Evolutionary conservation across 1,140 invertebrate species (phyloP).

Genomic region (Aphis gossypii): DNA sequence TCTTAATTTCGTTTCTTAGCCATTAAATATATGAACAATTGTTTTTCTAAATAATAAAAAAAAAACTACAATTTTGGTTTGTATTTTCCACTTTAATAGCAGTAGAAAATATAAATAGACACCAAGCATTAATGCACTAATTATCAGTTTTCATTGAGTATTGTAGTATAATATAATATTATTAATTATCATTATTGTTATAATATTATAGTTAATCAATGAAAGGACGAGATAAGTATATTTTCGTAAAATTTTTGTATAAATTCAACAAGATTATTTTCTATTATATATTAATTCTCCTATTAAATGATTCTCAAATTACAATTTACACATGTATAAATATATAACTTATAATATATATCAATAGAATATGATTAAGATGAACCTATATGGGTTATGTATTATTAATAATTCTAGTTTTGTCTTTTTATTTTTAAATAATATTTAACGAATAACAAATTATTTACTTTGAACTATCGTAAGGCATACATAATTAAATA

Average conservation of each 20-base stretch:
- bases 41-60: not conserved
- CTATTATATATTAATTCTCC: conserved; percentile 42
- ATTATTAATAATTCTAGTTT: conserved; percentile 29
- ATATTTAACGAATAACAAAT: conserved; percentile 41
- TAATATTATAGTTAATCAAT: not conserved
- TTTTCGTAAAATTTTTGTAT: conserved; percentile 41
- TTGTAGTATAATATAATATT: not conserved
- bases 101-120: conserved; percentile 23
- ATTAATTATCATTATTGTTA: not conserved
- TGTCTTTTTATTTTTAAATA: conserved; percentile 25
- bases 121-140: conserved; percentile 18
- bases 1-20: not conserved
- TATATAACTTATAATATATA: conserved; percentile 49
- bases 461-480: conserved; percentile 48
- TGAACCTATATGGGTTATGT: not conserved
- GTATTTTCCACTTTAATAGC: not conserved
- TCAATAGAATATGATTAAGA: conserved; percentile 30
- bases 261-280: conserved; percentile 57
- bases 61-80: not conserved
- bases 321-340: conserved; percentile 47
- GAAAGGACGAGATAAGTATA: conserved; percentile 38
- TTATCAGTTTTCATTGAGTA: conserved; percentile 7
- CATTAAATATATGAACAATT: not conserved
- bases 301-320: conserved; percentile 52
- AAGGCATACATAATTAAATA: conserved; percentile 47